Base-by-base conservation (phyloP, 2,797 vertebrate genomes). In the Buceros bicornis region DNA sequence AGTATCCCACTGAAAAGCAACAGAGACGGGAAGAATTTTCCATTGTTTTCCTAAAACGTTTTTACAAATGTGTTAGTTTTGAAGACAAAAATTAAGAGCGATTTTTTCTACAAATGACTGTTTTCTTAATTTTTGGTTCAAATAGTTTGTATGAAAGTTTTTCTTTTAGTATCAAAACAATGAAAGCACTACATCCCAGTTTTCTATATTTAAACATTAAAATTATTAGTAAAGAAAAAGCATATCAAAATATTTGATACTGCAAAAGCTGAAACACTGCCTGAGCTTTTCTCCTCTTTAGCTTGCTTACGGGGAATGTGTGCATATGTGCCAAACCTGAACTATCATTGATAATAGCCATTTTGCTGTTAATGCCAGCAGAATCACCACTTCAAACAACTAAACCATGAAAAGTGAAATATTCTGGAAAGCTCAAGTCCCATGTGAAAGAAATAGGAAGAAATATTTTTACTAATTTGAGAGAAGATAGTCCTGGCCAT, bases 241-340 rank as follows among this genome's bases (percentile, higher is more conserved):
- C n/a, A 21, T 50, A 58, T 3, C 3, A n/a, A 86, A 74, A 73
- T 60, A 64, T 51, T 79, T 12, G 2, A 50, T 29, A 73, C 42
- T 69, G 35, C 14, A 51, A 80, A 56, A 19, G 22, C 11, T 65
- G 57, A 69, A 56, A 70, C 10, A 47, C 28, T 58, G 83, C 9
- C 45, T 78, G 43, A n/a, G 16, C 16, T 70, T 42, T 86, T 25
- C 25, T 57, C 6, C 62, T 77, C 43, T 60, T 45, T 40, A 40
- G 10, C 31, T 87, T 35, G 15, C 6, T 35, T 33, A 6, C 0
- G 0, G 21, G 10, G 16, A 8, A 6, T 21, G 28, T 12, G 64
- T 20, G 19, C 22, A 5, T 17, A 37, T 6, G 7, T 29, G 16
- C 19, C 51, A 82, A 82, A 82, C 5, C 28, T 69, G 66, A 86